phyloP scores from a whole-genome alignment of 2,888 invertebrate species.

The Idaea aversata region DNA sequence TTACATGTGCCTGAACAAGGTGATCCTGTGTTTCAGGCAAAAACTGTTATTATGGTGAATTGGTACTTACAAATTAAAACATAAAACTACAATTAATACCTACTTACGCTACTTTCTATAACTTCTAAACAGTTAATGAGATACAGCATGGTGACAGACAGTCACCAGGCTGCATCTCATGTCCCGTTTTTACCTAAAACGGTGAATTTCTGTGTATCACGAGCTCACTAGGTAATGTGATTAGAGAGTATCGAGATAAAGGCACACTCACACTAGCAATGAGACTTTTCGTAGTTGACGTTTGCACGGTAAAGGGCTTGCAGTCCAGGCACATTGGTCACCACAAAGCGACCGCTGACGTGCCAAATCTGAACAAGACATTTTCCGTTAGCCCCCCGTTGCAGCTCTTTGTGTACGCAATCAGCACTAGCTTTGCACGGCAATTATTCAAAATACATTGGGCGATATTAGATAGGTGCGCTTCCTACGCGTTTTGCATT shows the following conservation, averaged over 20 bases:
- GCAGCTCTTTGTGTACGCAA: slow-evolving; percentile 67
- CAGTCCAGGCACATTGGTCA: slow-evolving; percentile 9
- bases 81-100: too few relatives aligned
- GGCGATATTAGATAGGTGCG: slow-evolving; percentile 77
- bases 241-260: not conserved
- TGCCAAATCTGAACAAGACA: slow-evolving; percentile 64
- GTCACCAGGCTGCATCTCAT: too few relatives aligned
- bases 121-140: too few relatives aligned
- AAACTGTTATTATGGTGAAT: too few relatives aligned
- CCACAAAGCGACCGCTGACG: slow-evolving; percentile 29
- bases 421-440: slow-evolving; percentile 61
- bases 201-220: too few relatives aligned
- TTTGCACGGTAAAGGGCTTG: not conserved
- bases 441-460: slow-evolving; percentile 80
- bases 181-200: too few relatives aligned
- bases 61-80: too few relatives aligned
- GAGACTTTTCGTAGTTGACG: slow-evolving; percentile 20
- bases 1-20: too few relatives aligned
- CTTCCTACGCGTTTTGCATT: slow-evolving; percentile 76
- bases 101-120: too few relatives aligned
- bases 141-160: too few relatives aligned
- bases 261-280: slow-evolving; percentile 1
- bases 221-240: not conserved
- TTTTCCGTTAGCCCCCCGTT: slow-evolving; percentile 53
- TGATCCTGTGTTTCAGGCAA: too few relatives aligned